A percentile compares a stretch with the other conserved stretches of the same genome.
Evolutionary conservation across 2,888 invertebrate species (phyloP).

Genomic region (Liodrosophila aerea): DNA sequence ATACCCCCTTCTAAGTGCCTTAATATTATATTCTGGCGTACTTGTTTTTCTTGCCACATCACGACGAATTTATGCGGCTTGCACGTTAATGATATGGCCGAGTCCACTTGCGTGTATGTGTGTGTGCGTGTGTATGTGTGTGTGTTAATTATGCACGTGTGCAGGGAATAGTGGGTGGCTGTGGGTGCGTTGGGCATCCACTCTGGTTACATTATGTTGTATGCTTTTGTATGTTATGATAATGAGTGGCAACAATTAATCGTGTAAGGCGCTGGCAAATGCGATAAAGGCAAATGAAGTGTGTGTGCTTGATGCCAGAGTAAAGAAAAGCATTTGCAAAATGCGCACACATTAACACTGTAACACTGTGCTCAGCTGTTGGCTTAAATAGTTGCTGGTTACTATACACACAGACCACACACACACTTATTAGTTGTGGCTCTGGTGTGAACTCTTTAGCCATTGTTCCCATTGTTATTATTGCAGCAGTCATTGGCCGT

Average conservation of each 20-base stretch:
- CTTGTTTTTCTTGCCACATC: constrained; percentile 21
- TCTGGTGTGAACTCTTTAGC: constrained; percentile 32
- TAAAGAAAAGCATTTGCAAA: constrained; percentile 33
- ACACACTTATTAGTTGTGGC: constrained; percentile 8
- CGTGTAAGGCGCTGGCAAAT: constrained; percentile 47
- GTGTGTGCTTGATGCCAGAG: constrained; percentile 2
- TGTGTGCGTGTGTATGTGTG: not conserved
- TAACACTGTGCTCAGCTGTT: constrained; percentile 37
- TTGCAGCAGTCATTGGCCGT: constrained; percentile 30
- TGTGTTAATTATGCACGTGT: constrained; percentile 67
- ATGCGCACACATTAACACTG: constrained; percentile 46
- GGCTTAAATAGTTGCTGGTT: constrained; percentile 37
- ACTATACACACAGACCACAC: constrained; percentile 7
- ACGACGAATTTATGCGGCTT: constrained; percentile 60
- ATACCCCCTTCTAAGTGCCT: not conserved
- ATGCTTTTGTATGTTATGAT: constrained; percentile 43
- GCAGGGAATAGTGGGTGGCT: constrained; percentile 4
- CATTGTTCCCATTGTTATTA: constrained; percentile 37
- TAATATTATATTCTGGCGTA: not conserved
- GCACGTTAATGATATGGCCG: constrained; percentile 69
- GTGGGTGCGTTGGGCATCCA: not conserved
- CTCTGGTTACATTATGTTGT: constrained; percentile 53
- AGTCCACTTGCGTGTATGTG: constrained; percentile 18
- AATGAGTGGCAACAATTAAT: constrained; percentile 67
- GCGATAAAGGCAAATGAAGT: constrained; percentile 56